These are phyloP conservation scores for Megaptera novaeangliae DNA, from an alignment of 2,113 vertebrate genomes.

Conservation along the genomic window DNA sequence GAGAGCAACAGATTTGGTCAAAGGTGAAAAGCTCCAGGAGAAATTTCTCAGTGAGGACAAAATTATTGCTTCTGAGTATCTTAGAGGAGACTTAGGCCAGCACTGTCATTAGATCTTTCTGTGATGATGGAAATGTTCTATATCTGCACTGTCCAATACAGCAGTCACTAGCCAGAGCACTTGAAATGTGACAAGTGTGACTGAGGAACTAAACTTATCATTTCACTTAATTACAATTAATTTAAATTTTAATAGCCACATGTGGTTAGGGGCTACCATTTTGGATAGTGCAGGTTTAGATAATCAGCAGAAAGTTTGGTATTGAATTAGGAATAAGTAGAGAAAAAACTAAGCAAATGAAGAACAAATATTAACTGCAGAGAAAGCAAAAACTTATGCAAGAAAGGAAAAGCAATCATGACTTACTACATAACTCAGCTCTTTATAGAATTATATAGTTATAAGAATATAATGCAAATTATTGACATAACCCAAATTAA, in stretches of 20 bases:
- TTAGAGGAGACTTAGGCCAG: neutral
- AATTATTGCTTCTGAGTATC: neutral
- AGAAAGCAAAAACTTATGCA: neutral
- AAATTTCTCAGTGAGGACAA: neutral
- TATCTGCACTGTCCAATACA: neutral
- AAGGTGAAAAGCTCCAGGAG: neutral
- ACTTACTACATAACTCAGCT: neutral
- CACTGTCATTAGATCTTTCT: neutral
- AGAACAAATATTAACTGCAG: neutral
- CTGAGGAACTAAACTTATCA: neutral
- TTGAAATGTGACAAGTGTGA: neutral
- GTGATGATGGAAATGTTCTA: neutral
- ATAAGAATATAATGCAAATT: neutral
- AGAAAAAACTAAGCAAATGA: conserved; percentile 21
- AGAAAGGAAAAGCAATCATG: conserved; percentile 20
- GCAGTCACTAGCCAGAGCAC: neutral
- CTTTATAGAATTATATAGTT: neutral
- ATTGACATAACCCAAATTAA: neutral
- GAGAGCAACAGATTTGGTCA: neutral
- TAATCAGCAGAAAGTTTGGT: neutral
- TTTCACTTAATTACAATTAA: neutral
- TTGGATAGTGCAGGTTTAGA: neutral
- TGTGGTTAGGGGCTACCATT: neutral
- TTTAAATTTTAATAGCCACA: neutral
- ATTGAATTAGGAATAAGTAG: neutral